Conservation (phyloP, 2,888 invertebrate genomes). For the Ectropis crepuscularia region DNA sequence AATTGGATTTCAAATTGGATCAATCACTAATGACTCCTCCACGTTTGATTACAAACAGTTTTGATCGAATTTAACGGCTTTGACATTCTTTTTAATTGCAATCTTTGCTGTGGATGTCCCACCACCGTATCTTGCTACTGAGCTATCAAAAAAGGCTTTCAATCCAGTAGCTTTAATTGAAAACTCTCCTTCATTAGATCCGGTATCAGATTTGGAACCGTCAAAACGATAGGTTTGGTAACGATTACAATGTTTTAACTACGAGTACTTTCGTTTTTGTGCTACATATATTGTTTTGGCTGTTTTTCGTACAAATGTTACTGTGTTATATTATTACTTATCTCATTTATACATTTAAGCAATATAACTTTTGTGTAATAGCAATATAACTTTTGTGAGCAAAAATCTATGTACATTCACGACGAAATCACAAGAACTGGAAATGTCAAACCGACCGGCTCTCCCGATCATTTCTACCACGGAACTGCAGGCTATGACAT, state of each 20-base stretch:
- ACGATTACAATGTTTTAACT: background rate
- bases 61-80: conserved; percentile 40
- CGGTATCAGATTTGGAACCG: conserved; percentile 38
- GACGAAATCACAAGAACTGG: too few species aligned
- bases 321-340: too few species aligned
- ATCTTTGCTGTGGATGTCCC: conserved; percentile 49
- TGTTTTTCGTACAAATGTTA: too few species aligned
- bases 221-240: conserved; percentile 49
- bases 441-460: too few species aligned
- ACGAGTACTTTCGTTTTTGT: background rate
- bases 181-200: conserved; percentile 48
- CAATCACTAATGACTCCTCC: conserved; percentile 34
- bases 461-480: too few species aligned
- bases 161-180: conserved; percentile 56
- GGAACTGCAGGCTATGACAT: background rate
- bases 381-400: too few species aligned
- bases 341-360: too few species aligned
- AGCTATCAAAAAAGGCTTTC: conserved; percentile 49
- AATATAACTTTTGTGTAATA: too few species aligned
- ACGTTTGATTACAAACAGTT: conserved; percentile 41
- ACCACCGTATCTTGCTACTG: conserved; percentile 42
- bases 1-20: conserved; percentile 28
- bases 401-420: too few species aligned
- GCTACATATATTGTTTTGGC: too few species aligned
- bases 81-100: conserved; percentile 55